Base-by-base conservation (phyloP, 2,888 invertebrate species). In the Drosophila macrospina region DNA sequence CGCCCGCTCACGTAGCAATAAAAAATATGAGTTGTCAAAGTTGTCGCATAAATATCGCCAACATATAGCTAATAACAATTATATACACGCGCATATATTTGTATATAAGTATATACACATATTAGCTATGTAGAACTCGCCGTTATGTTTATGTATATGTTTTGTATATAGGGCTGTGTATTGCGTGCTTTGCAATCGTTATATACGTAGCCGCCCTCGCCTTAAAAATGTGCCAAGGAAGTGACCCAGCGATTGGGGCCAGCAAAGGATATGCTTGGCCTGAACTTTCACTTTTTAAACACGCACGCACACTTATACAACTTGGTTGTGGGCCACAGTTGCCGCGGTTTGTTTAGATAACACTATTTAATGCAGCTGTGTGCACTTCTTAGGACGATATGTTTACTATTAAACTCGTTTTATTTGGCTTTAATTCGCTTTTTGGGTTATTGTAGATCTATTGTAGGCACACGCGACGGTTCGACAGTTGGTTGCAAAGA, bases 211-310 rank as follows among this genome's bases (percentile, higher is more conserved):
- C 28, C 41, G 50, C 26, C 45, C 47, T 39, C 62, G 56, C 62
- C 56, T 63, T 56, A 28, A 39, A 71, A 61, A 7, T 59, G 56
- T 60, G 71, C 52, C 76, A 76, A 79, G 75, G 63, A 71, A 45
- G 51, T 74, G 72, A 54, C 78, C 81, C 78, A 68, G 37, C 57
- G 48, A 36, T 30, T 26, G 41, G 37, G 66, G 57, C 57, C 47
- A 39, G 57, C 36, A 56, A 42, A 64, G 76, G 67, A 67, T 64
- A 64, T 36, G 59, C 37, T 45, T 54, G 61, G 37, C 48, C 59
- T 75, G 80, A 86, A 82, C 80, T 88, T 82, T 82, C 80, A 86
- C 82, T 88, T 79, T 87, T 50, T 63, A 67, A 61, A 61, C 42
- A 48, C 32, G 54, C 55, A 45, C 63, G 37, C 59, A 65, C 45